A percentile compares a stretch with the other conserved stretches of the same genome.
Conservation (phyloP, 2,888 invertebrate species). For the Ametastegia equiseti region DNA sequence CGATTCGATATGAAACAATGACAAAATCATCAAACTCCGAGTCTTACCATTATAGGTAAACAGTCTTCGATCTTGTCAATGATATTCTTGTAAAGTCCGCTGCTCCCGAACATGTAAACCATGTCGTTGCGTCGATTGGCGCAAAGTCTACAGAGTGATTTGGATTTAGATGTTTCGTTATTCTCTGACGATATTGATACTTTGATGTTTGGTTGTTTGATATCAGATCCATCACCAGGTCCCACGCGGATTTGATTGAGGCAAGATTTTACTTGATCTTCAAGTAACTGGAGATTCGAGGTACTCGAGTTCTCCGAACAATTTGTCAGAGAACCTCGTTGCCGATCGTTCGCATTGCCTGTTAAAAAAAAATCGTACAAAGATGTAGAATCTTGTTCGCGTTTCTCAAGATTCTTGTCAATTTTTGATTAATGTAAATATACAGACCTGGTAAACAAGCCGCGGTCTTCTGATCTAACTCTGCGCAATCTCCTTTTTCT, state of each 20-base stretch:
- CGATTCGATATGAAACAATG: not conserved
- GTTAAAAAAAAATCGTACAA: not conserved
- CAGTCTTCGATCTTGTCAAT: not conserved
- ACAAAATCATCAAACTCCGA: not conserved
- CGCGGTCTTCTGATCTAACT: not conserved
- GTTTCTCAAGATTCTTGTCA: not conserved
- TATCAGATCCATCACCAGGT: not conserved
- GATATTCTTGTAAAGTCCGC: not conserved
- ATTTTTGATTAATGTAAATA: not conserved
- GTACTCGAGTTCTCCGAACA: too few species aligned
- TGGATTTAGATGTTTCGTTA: not conserved
- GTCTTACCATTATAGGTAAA: slow-evolving; percentile 46
- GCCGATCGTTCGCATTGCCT: not conserved
- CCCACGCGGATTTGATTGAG: not conserved
- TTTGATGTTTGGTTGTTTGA: not conserved
- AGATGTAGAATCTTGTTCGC: not conserved
- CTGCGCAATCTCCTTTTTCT: not conserved
- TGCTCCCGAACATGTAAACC: not conserved
- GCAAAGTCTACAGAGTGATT: slow-evolving; percentile 50
- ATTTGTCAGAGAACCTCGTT: too few species aligned
- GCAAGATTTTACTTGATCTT: not conserved
- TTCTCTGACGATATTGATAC: not conserved
- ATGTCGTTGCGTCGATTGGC: not conserved
- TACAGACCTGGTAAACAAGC: not conserved
- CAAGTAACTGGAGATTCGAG: not conserved